Percentiles rank a stretch among this genome's conserved stretches.
These are phyloP conservation scores for Colletes gigas DNA, from an alignment of 1,140 invertebrate species.

Conservation along the genomic window DNA sequence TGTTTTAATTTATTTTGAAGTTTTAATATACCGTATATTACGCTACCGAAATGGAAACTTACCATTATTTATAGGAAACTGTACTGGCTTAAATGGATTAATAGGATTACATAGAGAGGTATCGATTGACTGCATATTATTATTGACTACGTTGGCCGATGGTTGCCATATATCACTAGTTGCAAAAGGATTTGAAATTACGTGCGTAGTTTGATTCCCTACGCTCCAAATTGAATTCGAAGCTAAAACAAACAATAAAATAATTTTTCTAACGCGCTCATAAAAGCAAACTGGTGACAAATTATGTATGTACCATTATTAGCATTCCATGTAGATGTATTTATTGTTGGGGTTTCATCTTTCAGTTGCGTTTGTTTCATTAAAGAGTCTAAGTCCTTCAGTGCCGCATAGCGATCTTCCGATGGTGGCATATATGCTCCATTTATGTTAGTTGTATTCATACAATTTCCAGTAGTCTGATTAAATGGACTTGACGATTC, in stretches of 20 bases:
- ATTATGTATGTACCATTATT: constrained; percentile 71
- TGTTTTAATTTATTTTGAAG: not conserved
- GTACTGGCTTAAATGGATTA: constrained; percentile 77
- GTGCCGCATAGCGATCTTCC: constrained; percentile 90
- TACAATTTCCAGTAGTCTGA: constrained; percentile 46
- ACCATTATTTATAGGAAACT: constrained; percentile 76
- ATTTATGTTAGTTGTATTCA: constrained; percentile 67
- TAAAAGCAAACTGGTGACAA: not conserved
- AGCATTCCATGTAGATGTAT: constrained; percentile 73
- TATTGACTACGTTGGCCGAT: constrained; percentile 75
- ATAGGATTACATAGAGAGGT: constrained; percentile 72
- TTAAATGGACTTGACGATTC: constrained; percentile 72
- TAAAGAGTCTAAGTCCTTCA: constrained; percentile 89
- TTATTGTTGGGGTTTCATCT: constrained; percentile 69
- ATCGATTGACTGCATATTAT: constrained; percentile 75
- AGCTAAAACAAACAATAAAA: constrained; percentile 59
- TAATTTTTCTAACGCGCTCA: not conserved
- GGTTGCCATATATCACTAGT: constrained; percentile 74
- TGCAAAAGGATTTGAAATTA: constrained; percentile 78
- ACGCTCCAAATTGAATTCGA: constrained; percentile 72
- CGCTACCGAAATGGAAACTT: constrained; percentile 26
- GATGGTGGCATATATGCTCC: constrained; percentile 80
- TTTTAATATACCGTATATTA: not conserved
- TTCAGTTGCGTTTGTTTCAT: constrained; percentile 82
- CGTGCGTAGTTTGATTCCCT: constrained; percentile 71